Conservation (phyloP, 2,888 invertebrate genomes). For the Baronia brevicornis region DNA sequence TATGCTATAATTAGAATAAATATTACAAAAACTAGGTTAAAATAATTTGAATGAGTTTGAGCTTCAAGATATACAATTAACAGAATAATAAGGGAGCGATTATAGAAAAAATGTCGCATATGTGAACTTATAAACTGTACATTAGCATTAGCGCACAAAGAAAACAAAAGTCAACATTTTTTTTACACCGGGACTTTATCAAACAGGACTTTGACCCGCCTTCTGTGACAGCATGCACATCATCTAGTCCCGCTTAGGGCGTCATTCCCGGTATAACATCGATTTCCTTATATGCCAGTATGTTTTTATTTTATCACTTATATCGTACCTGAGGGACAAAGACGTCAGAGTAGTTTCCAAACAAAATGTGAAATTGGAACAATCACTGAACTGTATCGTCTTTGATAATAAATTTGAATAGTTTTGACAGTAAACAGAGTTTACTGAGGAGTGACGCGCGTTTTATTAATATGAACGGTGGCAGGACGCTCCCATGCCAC, state of each 20-base stretch:
- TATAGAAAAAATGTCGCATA: too few species aligned
- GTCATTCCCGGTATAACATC: slow-evolving; percentile 12
- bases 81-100: too few species aligned
- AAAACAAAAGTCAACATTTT: not conserved
- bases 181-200: slow-evolving; percentile 10
- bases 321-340: slow-evolving; percentile 6
- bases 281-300: slow-evolving; percentile 15
- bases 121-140: too few species aligned
- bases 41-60: too few species aligned
- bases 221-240: slow-evolving; percentile 7
- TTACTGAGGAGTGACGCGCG: slow-evolving; percentile 57
- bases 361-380: too few species aligned
- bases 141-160: not conserved
- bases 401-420: too few species aligned
- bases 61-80: too few species aligned
- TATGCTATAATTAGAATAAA: too few species aligned
- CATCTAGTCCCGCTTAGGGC: slow-evolving; percentile 8
- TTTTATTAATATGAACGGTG: slow-evolving; percentile 62
- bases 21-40: too few species aligned
- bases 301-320: slow-evolving; percentile 10
- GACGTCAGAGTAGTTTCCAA: not conserved
- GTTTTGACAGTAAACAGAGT: slow-evolving; percentile 38
- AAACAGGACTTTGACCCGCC: slow-evolving; percentile 15
- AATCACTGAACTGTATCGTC: too few species aligned
- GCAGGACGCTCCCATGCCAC: slow-evolving; percentile 65